These are phyloP conservation scores for Sphecodes monilicornis DNA, from an alignment of 2,888 invertebrate species.

Conservation along the genomic window DNA sequence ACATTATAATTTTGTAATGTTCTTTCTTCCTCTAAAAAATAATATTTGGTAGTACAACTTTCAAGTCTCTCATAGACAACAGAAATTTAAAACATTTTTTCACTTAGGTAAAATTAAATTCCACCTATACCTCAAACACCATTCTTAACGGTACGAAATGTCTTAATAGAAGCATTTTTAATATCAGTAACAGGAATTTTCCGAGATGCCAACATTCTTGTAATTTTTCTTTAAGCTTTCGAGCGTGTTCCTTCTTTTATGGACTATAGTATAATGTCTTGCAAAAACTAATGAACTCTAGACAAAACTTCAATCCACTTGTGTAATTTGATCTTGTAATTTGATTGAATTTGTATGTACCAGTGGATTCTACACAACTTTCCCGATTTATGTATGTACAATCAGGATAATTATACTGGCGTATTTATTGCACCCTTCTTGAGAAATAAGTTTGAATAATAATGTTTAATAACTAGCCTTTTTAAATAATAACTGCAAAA, in stretches of 20 bases:
- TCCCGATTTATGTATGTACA: too few relatives aligned
- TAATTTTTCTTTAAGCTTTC: not conserved
- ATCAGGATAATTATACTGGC: too few relatives aligned
- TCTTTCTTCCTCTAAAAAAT: not conserved
- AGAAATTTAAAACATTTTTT: not conserved
- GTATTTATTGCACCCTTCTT: too few relatives aligned
- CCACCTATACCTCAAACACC: not conserved
- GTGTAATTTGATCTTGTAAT: too few relatives aligned
- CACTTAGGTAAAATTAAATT: not conserved
- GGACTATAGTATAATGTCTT: not conserved
- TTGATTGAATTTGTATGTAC: too few relatives aligned
- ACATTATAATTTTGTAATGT: not conserved
- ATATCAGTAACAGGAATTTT: not conserved
- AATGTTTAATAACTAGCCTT: too few relatives aligned
- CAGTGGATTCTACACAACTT: too few relatives aligned
- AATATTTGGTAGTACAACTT: not conserved
- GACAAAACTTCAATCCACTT: too few relatives aligned
- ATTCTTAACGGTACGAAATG: not conserved
- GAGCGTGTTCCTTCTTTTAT: not conserved
- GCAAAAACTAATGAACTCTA: too few relatives aligned
- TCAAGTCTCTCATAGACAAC: not conserved
- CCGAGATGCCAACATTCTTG: not conserved
- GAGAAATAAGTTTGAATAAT: too few relatives aligned
- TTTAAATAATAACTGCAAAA: too few relatives aligned
- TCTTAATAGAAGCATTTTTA: constrained; percentile 1